These are phyloP conservation scores for Spermophilus dauricus DNA, from an alignment of 2,113 vertebrate genomes.

Conservation along the genomic window DNA sequence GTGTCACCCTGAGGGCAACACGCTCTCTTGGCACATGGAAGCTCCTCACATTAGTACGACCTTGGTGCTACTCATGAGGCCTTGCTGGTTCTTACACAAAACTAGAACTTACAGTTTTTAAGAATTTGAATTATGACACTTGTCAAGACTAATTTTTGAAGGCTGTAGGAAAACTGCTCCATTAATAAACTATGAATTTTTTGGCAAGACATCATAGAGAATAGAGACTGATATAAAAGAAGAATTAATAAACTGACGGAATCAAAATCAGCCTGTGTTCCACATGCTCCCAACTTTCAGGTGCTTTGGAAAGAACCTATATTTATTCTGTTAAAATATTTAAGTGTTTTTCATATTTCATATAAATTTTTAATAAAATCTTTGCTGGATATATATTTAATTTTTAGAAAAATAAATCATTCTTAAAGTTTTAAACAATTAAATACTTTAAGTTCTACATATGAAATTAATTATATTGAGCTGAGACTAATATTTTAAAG, in stretches of 20 bases:
- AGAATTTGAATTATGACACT: not conserved
- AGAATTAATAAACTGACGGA: not conserved
- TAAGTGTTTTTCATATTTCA: not conserved
- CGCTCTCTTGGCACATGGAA: rapidly evolving
- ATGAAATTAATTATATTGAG: not conserved
- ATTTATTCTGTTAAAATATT: not conserved
- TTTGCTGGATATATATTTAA: not conserved
- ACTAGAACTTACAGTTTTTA: not conserved
- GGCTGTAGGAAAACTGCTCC: not conserved
- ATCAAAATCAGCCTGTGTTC: not conserved
- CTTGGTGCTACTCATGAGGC: not conserved
- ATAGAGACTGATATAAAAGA: not conserved
- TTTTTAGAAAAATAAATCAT: not conserved
- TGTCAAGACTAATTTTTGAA: not conserved
- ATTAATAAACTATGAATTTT: not conserved
- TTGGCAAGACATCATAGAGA: not conserved
- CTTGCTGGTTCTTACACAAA: not conserved
- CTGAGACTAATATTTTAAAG: not conserved
- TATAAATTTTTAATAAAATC: not conserved
- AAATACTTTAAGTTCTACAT: not conserved
- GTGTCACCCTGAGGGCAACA: rapidly evolving
- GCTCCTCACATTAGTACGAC: rapidly evolving
- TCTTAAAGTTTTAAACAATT: not conserved
- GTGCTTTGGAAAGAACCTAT: not conserved
- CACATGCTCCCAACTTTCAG: not conserved